Conservation (phyloP, 2,113 vertebrate genomes). For the Lynx canadensis region DNA sequence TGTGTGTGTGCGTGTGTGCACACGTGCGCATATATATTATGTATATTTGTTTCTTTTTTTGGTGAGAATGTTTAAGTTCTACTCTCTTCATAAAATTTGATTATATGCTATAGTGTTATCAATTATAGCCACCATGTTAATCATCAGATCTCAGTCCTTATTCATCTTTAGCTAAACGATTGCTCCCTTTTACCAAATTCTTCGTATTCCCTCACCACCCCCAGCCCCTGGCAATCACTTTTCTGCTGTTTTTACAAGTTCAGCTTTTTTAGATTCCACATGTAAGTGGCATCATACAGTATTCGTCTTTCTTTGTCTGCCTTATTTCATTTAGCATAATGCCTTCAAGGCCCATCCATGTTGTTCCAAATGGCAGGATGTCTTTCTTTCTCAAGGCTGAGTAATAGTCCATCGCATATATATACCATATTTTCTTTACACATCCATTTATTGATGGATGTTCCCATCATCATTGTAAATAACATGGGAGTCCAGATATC, state of each 20-base stretch:
- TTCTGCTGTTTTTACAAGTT: background rate
- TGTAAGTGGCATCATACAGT: background rate
- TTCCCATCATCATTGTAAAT: background rate
- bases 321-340: background rate
- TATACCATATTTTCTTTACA: background rate
- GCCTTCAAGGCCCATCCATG: background rate
- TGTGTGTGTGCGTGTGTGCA: no score
- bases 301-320: background rate
- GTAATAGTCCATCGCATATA: background rate
- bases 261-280: background rate
- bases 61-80: slow-evolving; percentile 7
- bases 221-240: background rate
- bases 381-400: background rate
- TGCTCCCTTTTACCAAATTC: background rate
- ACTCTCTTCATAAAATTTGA: background rate
- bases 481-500: background rate
- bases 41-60: background rate
- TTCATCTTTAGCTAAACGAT: background rate
- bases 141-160: background rate
- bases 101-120: background rate
- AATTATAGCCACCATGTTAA: no score
- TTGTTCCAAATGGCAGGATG: background rate
- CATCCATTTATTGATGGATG: background rate
- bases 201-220: background rate
- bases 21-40: no score